A percentile compares a stretch with the other conserved stretches of the same genome.
Conservation (phyloP, 2,797 vertebrate species). For the Alcedo atthis region DNA sequence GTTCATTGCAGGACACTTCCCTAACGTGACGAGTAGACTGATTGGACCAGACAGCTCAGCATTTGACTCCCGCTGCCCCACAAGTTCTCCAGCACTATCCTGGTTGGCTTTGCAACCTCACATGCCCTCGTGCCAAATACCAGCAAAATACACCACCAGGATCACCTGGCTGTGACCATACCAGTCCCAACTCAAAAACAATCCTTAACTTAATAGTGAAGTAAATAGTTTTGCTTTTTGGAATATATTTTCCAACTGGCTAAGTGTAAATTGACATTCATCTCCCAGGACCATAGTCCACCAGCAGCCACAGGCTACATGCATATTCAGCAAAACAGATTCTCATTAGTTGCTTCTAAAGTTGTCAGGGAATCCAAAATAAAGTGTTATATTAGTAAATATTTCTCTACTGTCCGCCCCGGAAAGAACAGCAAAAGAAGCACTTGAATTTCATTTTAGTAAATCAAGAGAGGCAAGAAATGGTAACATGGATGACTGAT, state of each 20-base stretch:
- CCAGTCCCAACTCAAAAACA: neutral
- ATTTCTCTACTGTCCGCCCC: neutral
- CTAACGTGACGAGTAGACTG: neutral
- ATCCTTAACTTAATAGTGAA: neutral
- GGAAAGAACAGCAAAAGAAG: neutral
- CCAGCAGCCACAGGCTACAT: neutral
- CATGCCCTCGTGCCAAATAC: neutral
- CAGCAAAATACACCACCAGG: neutral
- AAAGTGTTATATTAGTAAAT: neutral
- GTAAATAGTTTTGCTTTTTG: neutral
- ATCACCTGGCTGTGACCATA: neutral
- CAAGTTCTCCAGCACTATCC: neutral
- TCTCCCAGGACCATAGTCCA: neutral
- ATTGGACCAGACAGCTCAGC: accelerated
- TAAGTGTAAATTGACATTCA: neutral
- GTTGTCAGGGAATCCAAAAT: neutral
- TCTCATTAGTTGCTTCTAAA: neutral
- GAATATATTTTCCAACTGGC: slow-evolving; percentile 14
- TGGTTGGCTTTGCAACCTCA: neutral
- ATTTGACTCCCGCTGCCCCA: neutral
- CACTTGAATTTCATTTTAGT: neutral
- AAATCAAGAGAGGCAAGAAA: neutral
- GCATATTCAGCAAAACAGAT: neutral
- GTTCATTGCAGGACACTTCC: neutral
- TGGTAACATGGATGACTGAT: neutral